phyloP scores from a whole-genome alignment of 1,140 invertebrate genomes.

The Physella acuta region DNA sequence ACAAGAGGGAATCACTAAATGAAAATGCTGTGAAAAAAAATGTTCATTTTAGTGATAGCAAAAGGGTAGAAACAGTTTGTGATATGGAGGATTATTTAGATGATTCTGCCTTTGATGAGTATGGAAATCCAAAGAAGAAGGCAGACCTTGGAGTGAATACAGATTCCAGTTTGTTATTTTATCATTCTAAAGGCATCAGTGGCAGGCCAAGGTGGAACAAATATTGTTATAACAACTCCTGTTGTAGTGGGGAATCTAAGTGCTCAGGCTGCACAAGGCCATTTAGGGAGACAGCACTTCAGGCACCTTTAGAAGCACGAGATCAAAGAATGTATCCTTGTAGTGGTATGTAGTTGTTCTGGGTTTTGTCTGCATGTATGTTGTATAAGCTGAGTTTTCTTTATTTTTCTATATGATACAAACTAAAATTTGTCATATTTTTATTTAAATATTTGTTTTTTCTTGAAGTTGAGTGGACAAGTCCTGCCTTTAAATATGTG shows the following conservation, averaged over 20 bases:
- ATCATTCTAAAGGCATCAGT: slow-evolving; percentile 19
- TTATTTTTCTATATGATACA: too few species aligned
- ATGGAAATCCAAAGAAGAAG: slow-evolving; percentile 5
- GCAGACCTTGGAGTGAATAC: slow-evolving; percentile 37
- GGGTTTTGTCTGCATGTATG: too few species aligned
- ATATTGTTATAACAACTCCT: slow-evolving; percentile 43
- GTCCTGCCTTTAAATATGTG: slow-evolving; percentile 47
- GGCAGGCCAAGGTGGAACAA: slow-evolving; percentile 49
- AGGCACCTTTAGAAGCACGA: slow-evolving; percentile 49
- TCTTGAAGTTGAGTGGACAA: slow-evolving; percentile 48
- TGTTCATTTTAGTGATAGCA: slow-evolving; percentile 37
- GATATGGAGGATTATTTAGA: background rate
- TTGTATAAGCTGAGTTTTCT: too few species aligned
- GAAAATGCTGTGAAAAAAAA: slow-evolving; percentile 46
- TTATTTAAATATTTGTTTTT: background rate
- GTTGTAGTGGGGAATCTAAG: slow-evolving; percentile 9
- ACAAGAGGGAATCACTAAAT: slow-evolving; percentile 39
- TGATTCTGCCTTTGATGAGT: slow-evolving; percentile 22
- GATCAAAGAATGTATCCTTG: slow-evolving; percentile 37
- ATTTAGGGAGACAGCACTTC: slow-evolving; percentile 49
- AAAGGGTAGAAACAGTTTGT: background rate
- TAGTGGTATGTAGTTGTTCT: slow-evolving; percentile 34
- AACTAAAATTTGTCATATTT: too few species aligned
- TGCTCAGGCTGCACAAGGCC: slow-evolving; percentile 28
- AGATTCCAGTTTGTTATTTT: slow-evolving; percentile 40